A percentile compares a stretch with the other conserved stretches of the same genome.
phyloP scores from a whole-genome alignment of 2,113 vertebrate genomes.

The Ammospiza nelsoni region DNA sequence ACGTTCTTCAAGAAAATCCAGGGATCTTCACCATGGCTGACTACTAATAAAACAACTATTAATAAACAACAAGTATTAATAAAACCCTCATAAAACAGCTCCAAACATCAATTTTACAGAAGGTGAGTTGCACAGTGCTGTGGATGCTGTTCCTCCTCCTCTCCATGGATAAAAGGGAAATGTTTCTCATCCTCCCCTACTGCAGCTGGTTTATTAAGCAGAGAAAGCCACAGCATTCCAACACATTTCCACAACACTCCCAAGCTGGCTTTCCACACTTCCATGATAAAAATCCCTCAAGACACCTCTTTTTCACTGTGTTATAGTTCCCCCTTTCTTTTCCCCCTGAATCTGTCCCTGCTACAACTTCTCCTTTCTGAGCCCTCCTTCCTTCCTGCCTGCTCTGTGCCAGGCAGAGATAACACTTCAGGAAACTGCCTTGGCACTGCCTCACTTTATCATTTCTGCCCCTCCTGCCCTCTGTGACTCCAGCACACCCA shows the following conservation, averaged over 20 bases:
- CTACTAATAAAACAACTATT: not conserved
- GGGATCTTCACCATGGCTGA: not conserved
- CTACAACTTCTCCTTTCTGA: conserved; percentile 5
- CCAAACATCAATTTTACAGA: not conserved
- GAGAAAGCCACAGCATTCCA: not conserved
- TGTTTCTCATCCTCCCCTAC: not conserved
- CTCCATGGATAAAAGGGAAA: not conserved
- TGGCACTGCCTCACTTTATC: not conserved
- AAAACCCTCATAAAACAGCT: not conserved
- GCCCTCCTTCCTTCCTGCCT: conserved; percentile 19
- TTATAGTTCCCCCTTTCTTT: not conserved
- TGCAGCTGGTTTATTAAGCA: not conserved
- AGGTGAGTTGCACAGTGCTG: no score
- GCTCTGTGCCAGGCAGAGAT: conserved; percentile 4
- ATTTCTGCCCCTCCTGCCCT: not conserved
- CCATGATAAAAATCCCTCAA: rapidly evolving
- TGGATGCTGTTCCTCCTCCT: rapidly evolving
- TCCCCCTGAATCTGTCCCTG: not conserved
- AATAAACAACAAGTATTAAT: no score
- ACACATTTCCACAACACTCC: not conserved
- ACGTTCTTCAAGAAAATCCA: not conserved
- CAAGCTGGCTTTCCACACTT: not conserved
- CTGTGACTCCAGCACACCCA: not conserved
- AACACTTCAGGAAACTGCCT: not conserved
- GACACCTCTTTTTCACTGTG: rapidly evolving